Evolutionary conservation across 1,140 invertebrate genomes (phyloP).

Genomic region (Coptotermes formosanus): DNA sequence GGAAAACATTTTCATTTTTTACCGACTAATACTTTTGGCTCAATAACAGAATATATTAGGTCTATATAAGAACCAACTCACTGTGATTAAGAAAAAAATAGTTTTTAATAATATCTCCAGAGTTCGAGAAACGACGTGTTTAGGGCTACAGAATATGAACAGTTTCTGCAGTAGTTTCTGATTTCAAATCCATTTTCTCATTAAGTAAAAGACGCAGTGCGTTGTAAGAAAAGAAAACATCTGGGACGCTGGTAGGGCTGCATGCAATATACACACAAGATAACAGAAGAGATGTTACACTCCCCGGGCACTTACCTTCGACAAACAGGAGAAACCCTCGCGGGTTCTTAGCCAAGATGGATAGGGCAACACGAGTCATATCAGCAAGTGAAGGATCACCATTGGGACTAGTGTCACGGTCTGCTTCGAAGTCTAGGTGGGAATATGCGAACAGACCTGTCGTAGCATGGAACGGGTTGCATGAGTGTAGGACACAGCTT

Average conservation of each 20-base stretch:
- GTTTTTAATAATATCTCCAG: no score
- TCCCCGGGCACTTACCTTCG: conserved; percentile 64
- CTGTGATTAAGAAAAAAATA: no score
- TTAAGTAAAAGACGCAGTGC: neutral
- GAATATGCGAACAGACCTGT: conserved; percentile 56
- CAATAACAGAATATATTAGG: no score
- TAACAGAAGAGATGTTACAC: neutral
- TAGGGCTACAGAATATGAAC: no score
- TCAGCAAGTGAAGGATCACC: conserved; percentile 76
- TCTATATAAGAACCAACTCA: no score
- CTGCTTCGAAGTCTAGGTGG: conserved; percentile 57
- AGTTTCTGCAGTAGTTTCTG: no score
- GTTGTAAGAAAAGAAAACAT: neutral
- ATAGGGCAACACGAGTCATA: conserved; percentile 79
- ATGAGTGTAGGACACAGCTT: no score
- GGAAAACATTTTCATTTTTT: no score
- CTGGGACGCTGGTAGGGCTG: neutral
- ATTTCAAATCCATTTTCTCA: no score
- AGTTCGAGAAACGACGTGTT: no score
- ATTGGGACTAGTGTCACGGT: conserved; percentile 58
- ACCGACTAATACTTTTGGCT: no score
- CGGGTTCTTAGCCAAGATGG: conserved; percentile 71
- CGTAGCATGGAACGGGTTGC: no score
- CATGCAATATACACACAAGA: neutral
- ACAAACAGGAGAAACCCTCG: conserved; percentile 87